Conservation (phyloP, 2,113 vertebrate species). For the Pteruthius melanotis region DNA sequence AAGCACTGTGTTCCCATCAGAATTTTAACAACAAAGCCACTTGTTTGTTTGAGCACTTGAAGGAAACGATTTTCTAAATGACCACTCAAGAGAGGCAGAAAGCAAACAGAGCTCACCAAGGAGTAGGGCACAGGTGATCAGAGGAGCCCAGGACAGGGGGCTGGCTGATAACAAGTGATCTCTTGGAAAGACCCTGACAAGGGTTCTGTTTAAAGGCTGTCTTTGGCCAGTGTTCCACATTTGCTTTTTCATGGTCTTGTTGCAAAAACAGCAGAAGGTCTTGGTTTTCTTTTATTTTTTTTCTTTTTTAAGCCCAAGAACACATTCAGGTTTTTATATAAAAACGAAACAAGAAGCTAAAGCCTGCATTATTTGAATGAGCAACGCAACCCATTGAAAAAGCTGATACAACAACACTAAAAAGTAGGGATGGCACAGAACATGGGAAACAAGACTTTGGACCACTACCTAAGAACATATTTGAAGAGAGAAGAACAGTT, state of each 20-base stretch:
- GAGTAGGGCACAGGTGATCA: not conserved
- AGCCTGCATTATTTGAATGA: not conserved
- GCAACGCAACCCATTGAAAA: not conserved
- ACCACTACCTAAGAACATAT: accelerated
- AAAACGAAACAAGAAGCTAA: not conserved
- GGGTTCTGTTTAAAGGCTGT: not conserved
- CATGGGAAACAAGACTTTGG: accelerated
- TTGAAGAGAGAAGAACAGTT: not conserved
- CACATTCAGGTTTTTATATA: accelerated
- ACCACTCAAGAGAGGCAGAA: not conserved
- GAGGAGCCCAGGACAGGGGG: not conserved
- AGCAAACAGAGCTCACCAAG: not conserved
- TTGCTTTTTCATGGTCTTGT: not conserved
- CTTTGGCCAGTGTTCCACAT: not conserved
- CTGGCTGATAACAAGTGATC: not conserved
- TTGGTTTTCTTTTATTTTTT: not conserved
- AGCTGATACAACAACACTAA: accelerated
- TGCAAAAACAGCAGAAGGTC: not conserved
- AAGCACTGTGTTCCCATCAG: not conserved
- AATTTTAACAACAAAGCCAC: not conserved
- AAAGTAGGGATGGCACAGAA: not conserved
- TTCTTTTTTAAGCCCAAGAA: not conserved
- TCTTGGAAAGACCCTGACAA: not conserved
- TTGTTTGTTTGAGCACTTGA: not conserved
- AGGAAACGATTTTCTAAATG: not conserved